Conservation (phyloP, 2,888 invertebrate species). For the Athalia circularis region DNA sequence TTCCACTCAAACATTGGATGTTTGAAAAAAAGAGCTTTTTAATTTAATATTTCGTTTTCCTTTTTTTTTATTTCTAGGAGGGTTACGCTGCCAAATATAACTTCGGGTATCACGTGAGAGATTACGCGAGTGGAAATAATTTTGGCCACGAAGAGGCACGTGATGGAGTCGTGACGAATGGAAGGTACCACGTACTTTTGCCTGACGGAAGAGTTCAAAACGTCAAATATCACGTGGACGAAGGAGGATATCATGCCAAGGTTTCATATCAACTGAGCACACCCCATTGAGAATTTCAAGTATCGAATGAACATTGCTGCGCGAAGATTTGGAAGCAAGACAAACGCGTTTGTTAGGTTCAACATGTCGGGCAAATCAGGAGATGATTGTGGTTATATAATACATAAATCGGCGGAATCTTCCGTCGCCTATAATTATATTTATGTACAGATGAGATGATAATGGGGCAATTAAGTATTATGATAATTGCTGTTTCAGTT, state of each 20-base stretch:
- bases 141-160: constrained; percentile 86
- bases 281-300: constrained; percentile 23
- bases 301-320: not conserved
- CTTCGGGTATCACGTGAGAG: constrained; percentile 83
- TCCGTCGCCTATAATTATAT: no score
- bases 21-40: not conserved
- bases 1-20: no score
- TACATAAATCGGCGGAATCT: no score
- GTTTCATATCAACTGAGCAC: constrained; percentile 77
- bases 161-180: constrained; percentile 81
- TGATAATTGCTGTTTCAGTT: no score
- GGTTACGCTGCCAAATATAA: constrained; percentile 77
- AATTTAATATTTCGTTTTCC: not conserved
- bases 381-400: no score
- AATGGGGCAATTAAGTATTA: no score
- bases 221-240: constrained; percentile 86
- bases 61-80: constrained; percentile 72
- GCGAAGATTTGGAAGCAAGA: not conserved
- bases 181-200: constrained; percentile 85
- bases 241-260: constrained; percentile 86
- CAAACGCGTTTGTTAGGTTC: no score
- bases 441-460: no score
- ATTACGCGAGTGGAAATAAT: constrained; percentile 83
- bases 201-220: constrained; percentile 88
- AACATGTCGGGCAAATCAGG: no score